Evolutionary conservation across 2,797 vertebrate species (phyloP), one percentile per base, ranked within the genome.

Genomic region (Cygnus olor): DNA sequence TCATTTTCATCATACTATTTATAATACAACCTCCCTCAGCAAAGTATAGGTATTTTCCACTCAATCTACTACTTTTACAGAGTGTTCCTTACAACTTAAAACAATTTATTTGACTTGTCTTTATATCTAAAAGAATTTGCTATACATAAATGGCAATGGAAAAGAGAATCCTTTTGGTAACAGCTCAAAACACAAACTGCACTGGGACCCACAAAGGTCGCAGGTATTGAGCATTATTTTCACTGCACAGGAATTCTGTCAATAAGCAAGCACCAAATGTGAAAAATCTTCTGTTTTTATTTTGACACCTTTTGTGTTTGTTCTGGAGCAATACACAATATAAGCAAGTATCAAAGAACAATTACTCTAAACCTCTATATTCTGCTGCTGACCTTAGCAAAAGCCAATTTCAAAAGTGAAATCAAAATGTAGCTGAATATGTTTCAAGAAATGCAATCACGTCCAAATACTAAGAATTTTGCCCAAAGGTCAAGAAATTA

Each of bases 71-170:
- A 54, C 17, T 56, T 19, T 7, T 24, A 47, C 18, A 61, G 13
- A 60, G 6, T 44, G 60, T 78, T 86, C 65, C 42, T 38, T 45
- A 64, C 32, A 81, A 64, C 8, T 28, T 66, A 42, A 61, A 63
- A 22, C 12, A 49, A 34, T 8, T 49, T 1, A 54, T 58, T 73
- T 32, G 15, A n/a, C 15, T 28, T 53, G 61, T 3, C 22, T 47
- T 80, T 72, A 47, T 22, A 12, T 71, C 21, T 32, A 36, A 60
- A 45, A 5, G 42, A 65, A 25, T 4, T 24, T 5, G 9, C 7
- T 78, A 8, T 14, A n/a, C 6, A 1, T 19, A 25, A 34, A 60
- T 1, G 2, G 10, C 6, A 15, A 6, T 7, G 11, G 42, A 32
- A 32, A 89, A 66, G 32, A 79, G 8, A 3, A 51, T 34, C 53